Evolutionary conservation across 2,888 invertebrate genomes (phyloP).

Genomic region (Microdon myrmicae): DNA sequence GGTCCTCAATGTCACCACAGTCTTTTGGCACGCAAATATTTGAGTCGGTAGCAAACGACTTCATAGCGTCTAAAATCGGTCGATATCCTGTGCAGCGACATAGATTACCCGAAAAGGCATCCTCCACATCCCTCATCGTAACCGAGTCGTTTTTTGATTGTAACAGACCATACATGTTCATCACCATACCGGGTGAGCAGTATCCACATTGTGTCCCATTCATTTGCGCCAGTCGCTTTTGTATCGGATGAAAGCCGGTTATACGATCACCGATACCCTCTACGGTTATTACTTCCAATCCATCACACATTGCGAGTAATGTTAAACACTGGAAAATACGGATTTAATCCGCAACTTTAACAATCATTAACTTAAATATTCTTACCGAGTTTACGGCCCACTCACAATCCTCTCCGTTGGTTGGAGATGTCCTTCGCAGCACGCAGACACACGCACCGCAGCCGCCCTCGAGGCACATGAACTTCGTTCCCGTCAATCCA

Average conservation of each 20-base stretch:
- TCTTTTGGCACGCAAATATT: constrained; percentile 66
- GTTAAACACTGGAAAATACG: constrained; percentile 70
- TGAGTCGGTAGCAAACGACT: constrained; percentile 75
- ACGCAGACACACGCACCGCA: constrained; percentile 73
- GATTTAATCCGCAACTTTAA: too few species aligned
- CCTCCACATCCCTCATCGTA: constrained; percentile 76
- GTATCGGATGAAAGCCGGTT: constrained; percentile 76
- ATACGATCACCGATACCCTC: constrained; percentile 78
- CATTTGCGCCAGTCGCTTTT: constrained; percentile 72
- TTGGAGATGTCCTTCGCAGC: constrained; percentile 61
- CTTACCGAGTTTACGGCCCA: constrained; percentile 76
- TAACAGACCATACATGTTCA: constrained; percentile 75
- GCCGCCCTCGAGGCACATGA: constrained; percentile 76
- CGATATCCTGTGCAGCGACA: constrained; percentile 85
- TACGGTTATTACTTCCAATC: constrained; percentile 76
- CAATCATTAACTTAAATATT: too few species aligned
- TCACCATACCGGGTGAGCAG: constrained; percentile 82
- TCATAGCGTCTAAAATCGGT: constrained; percentile 82
- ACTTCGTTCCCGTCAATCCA: constrained; percentile 73
- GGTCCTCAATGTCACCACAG: constrained; percentile 68
- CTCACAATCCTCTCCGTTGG: constrained; percentile 55
- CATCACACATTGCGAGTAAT: constrained; percentile 73
- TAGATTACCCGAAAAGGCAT: constrained; percentile 81
- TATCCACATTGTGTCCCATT: constrained; percentile 81
- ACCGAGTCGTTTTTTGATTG: constrained; percentile 68